Base-by-base conservation (phyloP, 2,888 invertebrate genomes). In the Polietes domitor region DNA sequence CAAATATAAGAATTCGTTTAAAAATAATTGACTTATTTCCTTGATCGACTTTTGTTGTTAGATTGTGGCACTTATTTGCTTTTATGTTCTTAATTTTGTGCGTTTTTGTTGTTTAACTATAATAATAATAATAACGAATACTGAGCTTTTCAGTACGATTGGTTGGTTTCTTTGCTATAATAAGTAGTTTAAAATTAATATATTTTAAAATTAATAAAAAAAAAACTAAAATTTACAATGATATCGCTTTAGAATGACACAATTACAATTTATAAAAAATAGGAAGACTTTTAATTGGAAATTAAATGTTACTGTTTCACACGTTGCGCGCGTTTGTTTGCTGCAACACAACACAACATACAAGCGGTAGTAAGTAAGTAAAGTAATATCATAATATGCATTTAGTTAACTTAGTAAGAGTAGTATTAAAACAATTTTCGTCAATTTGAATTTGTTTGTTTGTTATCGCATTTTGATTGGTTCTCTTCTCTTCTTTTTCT, bases 31-130 rank as follows among this genome's bases (percentile, higher is more conserved):
- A 80, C 79, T 61, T 70, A 41, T 73, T 41, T 77, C 53, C 73
- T 50, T 10, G 19, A 73, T 72, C 24, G 12, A 55, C 71, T 50
- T 77, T 26, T 63, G 32, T 77, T 15, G 19, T 77, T 80, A 26
- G 70, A 65, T 71, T 76, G 86, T 83, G 86, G 86, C 85, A 83
- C 80, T 85, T 79, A 65, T 82, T 37, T 43, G 3, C 10, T 26
- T 37, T 82, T 82, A 80, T 37, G 4, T 77, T 73, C 24, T 28
- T 75, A 58, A 70, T 65, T 65, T 79, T 81, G 78, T 82, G 77
- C 55, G 43, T 84, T 58, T 32, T 55, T 10, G 15, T 58, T 63
- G 32, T 32, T 58, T 58, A 58, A 12, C 5, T 47, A n/a, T 47
- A 4, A 12, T n/a, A 32, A n/a, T 47, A 15, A 47, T 68, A 68